Percentiles rank a stretch among this genome's conserved stretches.
phyloP scores from a whole-genome alignment of 1,140 invertebrate species.

The Caenorhabditis latens region DNA sequence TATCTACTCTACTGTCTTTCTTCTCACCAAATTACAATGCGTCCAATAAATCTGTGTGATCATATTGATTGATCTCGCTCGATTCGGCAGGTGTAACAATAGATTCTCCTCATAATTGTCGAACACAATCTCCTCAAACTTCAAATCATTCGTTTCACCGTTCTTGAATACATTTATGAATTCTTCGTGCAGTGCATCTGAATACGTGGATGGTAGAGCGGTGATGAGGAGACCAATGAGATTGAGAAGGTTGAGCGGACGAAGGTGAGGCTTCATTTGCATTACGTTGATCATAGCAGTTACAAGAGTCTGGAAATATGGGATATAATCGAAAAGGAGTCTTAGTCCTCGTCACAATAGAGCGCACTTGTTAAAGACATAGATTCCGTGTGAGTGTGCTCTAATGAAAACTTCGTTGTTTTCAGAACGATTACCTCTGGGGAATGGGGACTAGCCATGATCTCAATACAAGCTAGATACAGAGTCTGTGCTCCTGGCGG shows the following conservation, averaged over 20 bases:
- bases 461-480: conserved; percentile 61
- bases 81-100: conserved; percentile 59
- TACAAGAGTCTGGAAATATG: background rate
- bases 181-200: conserved; percentile 2
- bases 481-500: conserved; percentile 57
- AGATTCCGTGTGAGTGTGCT: no score
- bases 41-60: conserved; percentile 57
- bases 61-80: conserved; percentile 54
- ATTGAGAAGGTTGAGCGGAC: conserved; percentile 61
- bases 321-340: no score
- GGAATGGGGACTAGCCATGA: conserved; percentile 64
- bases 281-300: conserved; percentile 53
- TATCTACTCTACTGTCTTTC: no score
- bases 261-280: conserved; percentile 19
- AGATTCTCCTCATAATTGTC: conserved; percentile 61
- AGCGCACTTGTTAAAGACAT: no score
- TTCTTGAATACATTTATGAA: conserved; percentile 42
- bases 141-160: conserved; percentile 1
- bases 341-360: no score
- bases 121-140: conserved; percentile 60
- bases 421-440: conserved; percentile 1
- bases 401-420: no score
- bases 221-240: conserved; percentile 57
- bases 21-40: conserved; percentile 55
- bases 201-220: conserved; percentile 60